Evolutionary conservation across 2,113 vertebrate species (phyloP), one percentile per base, ranked within the genome.

Genomic region (Talpa occidentalis): DNA sequence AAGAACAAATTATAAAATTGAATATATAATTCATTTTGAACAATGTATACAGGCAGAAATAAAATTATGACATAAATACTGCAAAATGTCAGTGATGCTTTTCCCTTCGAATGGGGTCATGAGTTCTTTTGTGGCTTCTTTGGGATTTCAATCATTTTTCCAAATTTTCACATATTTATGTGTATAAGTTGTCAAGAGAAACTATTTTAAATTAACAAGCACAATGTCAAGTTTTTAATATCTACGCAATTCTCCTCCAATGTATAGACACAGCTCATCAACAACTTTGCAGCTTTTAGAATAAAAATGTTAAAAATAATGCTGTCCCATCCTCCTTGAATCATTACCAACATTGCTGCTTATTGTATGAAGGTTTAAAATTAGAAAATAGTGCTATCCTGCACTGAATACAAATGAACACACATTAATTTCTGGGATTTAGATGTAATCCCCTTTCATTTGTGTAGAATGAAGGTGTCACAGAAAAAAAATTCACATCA

Each of bases 271-370:
- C 3, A 77, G 22, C 77, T 77, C 12, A 66, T 28, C 62, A 86
- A 90, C n/a, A 91, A 67, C 70, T 90, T 83, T 91, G 56, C 32
- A 74, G 69, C 8, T 93, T 87, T 81, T 37, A 49, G 28, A 70
- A 90, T 40, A 72, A 70, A 90, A 80, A 35, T 94, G 28, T 72
- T 93, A 88, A 74, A 47, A 79, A 84, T 35, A 88, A 60, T 10
- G 26, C 11, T 40, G 56, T 12, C 59, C 32, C 52, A 72, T 32
- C 21, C 21, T 73, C n/a, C 28, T 15, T 5, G 17, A 49, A 6
- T 44, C 70, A 88, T 0, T n/a, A 22, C 44, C 44, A 91, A 21
- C 88, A 47, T 84, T 91, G 42, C 26, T 83, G 35, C 52, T 78
- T 67, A 37, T 30, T 54, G 40, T 82, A 32, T 73, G 66, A 79